phyloP scores from a whole-genome alignment of 2,797 vertebrate genomes.

The Cirrhinus mrigala region DNA sequence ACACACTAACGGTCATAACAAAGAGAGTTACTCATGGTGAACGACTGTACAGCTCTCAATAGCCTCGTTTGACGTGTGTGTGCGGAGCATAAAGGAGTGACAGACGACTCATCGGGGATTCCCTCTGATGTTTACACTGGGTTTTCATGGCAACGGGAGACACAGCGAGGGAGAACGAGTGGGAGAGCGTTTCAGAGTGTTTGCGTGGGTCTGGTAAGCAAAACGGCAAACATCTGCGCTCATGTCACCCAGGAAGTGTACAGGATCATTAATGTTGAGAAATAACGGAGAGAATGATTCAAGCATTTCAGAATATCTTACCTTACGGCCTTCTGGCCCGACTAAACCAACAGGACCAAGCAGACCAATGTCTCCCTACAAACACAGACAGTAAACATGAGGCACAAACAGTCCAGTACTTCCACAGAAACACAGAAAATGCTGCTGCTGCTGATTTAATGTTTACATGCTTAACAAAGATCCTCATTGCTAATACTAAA shows the following conservation, averaged over 20 bases:
- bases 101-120: constrained; percentile 49
- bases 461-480: not conserved
- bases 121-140: constrained; percentile 49
- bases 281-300: constrained; percentile 16
- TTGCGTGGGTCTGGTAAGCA: constrained; percentile 34
- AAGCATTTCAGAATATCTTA: constrained; percentile 67
- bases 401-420: not conserved
- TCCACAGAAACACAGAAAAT: not conserved
- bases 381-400: constrained; percentile 48
- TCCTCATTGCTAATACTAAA: not conserved
- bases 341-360: constrained; percentile 85
- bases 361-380: constrained; percentile 89
- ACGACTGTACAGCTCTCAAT: constrained; percentile 28
- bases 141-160: constrained; percentile 45
- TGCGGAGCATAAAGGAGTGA: constrained; percentile 30
- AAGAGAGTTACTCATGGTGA: constrained; percentile 37
- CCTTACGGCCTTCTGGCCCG: constrained; percentile 90
- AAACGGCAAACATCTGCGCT: constrained; percentile 1
- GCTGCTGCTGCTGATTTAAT: not conserved
- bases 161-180: constrained; percentile 18
- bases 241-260: constrained; percentile 5
- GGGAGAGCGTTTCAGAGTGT: constrained; percentile 14
- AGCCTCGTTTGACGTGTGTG: constrained; percentile 36
- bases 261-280: not conserved
- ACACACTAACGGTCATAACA: constrained; percentile 32